These are phyloP conservation scores for Apocrypta bakeri DNA, from an alignment of 1,140 invertebrate genomes.

Conservation along the genomic window DNA sequence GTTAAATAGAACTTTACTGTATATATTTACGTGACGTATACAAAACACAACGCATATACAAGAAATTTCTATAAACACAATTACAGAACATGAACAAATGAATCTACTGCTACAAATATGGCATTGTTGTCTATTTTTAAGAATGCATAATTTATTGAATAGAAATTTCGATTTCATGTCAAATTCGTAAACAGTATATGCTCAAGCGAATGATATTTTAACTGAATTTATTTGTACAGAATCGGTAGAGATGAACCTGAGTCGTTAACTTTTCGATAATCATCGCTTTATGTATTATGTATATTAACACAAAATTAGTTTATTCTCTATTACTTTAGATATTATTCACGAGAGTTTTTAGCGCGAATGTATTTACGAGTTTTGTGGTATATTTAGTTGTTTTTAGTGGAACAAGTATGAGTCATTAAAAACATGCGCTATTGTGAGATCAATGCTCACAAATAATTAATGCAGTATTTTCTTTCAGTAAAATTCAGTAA, in stretches of 20 bases:
- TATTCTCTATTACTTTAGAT: background rate
- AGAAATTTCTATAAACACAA: conserved; percentile 2
- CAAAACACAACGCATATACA: background rate
- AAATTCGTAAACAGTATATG: conserved; percentile 7
- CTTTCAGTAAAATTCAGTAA: background rate
- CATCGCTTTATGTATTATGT: conserved; percentile 27
- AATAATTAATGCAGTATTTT: conserved; percentile 39
- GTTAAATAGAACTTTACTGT: background rate
- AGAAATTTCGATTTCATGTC: background rate
- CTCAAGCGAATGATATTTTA: background rate
- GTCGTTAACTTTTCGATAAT: conserved; percentile 31
- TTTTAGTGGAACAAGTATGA: conserved; percentile 45
- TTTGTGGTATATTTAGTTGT: conserved; percentile 41
- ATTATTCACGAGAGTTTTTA: background rate
- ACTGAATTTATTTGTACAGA: background rate
- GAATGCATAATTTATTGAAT: background rate
- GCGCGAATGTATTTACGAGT: background rate
- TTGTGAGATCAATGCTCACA: conserved; percentile 31
- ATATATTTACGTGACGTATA: background rate
- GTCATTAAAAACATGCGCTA: conserved; percentile 39
- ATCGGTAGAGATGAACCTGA: conserved; percentile 13
- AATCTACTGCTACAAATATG: background rate
- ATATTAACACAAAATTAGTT: conserved; percentile 14
- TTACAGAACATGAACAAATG: background rate
- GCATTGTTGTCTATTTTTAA: background rate